Evolutionary conservation across 2,888 invertebrate genomes (phyloP).

Genomic region (Galeruca laticollis): DNA sequence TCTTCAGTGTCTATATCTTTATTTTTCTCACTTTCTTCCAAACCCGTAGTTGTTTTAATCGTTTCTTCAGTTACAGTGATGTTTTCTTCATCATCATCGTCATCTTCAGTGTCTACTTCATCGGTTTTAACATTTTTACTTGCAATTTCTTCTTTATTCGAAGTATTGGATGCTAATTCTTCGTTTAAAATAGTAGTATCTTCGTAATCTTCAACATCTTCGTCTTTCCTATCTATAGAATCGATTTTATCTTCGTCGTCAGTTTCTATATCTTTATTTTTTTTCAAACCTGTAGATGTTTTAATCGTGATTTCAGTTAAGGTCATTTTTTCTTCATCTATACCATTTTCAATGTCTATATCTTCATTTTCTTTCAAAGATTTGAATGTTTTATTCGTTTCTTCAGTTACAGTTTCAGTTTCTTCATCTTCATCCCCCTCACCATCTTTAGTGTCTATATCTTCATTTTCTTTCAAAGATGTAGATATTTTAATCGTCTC

Average conservation of each 20-base stretch:
- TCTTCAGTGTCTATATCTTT: no score
- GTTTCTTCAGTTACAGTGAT: no score
- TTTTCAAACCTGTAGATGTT: not conserved
- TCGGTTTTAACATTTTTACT: not conserved
- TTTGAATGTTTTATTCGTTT: no score
- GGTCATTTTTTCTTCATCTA: not conserved
- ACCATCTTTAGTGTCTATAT: not conserved
- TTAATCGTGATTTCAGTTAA: no score
- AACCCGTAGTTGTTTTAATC: no score
- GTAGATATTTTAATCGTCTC: not conserved
- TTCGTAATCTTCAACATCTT: not conserved
- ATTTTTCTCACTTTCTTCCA: no score
- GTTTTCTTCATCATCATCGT: not conserved
- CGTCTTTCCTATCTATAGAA: not conserved
- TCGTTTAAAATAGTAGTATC: not conserved
- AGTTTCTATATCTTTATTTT: not conserved
- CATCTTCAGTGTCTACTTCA: not conserved
- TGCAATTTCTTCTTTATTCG: not conserved
- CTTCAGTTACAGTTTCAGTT: not conserved
- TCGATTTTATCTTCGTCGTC: no score
- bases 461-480: not conserved
- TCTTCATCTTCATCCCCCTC: not conserved
- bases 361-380: no score
- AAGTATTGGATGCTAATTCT: no score
- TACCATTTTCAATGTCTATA: no score